Evolutionary conservation across 1,140 invertebrate genomes (phyloP), one percentile per base, ranked within the genome.

Genomic region (Zaprionus africanus): DNA sequence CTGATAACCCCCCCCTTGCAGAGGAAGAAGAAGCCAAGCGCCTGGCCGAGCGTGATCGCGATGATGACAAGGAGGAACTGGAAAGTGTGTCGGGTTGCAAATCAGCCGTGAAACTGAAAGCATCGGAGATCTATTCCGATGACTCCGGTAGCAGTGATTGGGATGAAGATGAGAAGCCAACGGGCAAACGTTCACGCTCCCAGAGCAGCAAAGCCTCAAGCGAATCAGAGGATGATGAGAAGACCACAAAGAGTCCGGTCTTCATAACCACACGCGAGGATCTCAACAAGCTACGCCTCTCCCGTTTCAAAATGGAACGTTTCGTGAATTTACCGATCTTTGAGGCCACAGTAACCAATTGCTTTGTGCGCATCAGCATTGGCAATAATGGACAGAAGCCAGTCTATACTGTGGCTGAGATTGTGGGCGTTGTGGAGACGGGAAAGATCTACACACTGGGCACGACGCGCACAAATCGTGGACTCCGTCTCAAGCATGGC

Each of bases 241-340:
- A 93, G 65, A 70, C 84, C 6, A 90, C 85, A 31, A 95, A 94
- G 83, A 95, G 94, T 81, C 93, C 94, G 41, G 93, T 95, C 51
- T 96, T 95, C 81, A 95, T 98, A 2, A 94, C 94, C 60, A 95
- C 94, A 6, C 95, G 95, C 92, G 97, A 97, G 78, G 97, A 99
- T 81, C 93, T 99, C 9, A 97, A 97, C 91, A 96, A 96, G 93
- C 96, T 99, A 60, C 94, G 98, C 68, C 92, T 99, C 6, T 99
- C 98, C 28, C 95, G 98, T 80, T 96, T 97, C 92, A 99, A 99
- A 94, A 94, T 99, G 92, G 98, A 99, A 93, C 95, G 96, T 80
- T 98, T 99, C 93, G 97, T 99, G 17, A 98, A 99, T 94, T 94
- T 99, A 78, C 99, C 99, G 15, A 99, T 99, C 93, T 99, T 99